Evolutionary conservation across 1,140 invertebrate species (phyloP).

Genomic region (Hyles euphorbiae): DNA sequence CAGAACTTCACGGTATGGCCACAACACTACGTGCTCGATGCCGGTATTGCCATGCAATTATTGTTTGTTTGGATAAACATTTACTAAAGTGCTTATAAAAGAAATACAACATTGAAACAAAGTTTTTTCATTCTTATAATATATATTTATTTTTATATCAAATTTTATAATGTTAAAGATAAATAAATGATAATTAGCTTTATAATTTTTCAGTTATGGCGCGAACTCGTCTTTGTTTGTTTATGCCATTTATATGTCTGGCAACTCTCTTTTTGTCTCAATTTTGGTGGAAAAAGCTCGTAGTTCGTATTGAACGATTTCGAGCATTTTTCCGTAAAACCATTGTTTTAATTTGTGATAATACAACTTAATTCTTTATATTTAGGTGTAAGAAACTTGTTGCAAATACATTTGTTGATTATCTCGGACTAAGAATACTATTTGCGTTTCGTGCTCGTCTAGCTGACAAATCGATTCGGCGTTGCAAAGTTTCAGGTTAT

Average conservation of each 20-base stretch:
- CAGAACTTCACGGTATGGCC: too few species aligned
- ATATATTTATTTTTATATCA: too few species aligned
- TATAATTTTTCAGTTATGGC: not conserved
- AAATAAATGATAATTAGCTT: not conserved
- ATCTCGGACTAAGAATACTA: constrained; percentile 14
- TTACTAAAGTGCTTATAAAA: too few species aligned
- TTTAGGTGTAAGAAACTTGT: constrained; percentile 24
- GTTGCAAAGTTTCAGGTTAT: constrained; percentile 64
- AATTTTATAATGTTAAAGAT: too few species aligned
- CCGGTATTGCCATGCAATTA: too few species aligned
- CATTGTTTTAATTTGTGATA: constrained; percentile 39
- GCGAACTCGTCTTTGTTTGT: not conserved
- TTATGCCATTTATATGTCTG: not conserved
- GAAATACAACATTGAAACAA: too few species aligned
- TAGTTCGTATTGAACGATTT: constrained; percentile 24
- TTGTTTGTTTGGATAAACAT: too few species aligned
- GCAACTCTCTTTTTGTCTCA: constrained; percentile 21
- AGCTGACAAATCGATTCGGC: constrained; percentile 62
- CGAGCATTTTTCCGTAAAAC: constrained; percentile 27
- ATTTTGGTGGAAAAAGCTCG: constrained; percentile 34
- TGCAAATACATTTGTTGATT: constrained; percentile 18
- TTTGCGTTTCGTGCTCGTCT: constrained; percentile 13
- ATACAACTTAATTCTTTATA: constrained; percentile 17
- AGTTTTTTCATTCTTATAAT: too few species aligned
- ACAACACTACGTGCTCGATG: too few species aligned